Conservation (phyloP, 1,140 invertebrate genomes). For the Zaprionus ghesquierei region DNA sequence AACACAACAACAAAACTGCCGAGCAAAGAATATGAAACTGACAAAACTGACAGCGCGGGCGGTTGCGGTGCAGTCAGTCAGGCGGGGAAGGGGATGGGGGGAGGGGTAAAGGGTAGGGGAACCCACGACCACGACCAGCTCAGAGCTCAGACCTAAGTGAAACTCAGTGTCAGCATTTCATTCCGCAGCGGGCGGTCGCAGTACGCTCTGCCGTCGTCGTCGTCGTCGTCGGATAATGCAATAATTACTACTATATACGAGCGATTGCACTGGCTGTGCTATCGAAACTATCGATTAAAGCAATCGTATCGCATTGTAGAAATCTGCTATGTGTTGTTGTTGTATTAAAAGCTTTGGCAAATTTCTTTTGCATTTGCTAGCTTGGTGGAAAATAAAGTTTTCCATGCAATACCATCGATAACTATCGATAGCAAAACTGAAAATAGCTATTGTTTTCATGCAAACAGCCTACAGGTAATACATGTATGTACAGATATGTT, state of each 20-base stretch:
- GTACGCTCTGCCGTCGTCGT: no score
- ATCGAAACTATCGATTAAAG: neutral
- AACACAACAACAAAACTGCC: slow-evolving; percentile 35
- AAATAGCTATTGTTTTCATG: neutral
- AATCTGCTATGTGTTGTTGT: neutral
- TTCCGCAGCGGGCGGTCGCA: slow-evolving; percentile 30
- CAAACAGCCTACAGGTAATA: neutral
- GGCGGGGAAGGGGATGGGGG: neutral
- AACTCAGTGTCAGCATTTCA: slow-evolving; percentile 41
- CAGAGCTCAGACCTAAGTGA: no score
- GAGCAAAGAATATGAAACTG: slow-evolving; percentile 51
- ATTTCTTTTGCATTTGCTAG: neutral
- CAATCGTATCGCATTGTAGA: neutral
- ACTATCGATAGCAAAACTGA: neutral
- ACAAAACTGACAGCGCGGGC: neutral
- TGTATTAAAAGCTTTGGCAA: neutral
- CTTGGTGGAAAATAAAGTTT: neutral
- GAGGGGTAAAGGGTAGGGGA: neutral
- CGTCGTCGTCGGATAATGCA: neutral
- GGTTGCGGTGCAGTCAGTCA: no score
- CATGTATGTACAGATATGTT: no score
- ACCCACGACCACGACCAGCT: neutral
- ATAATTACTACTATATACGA: slow-evolving; percentile 3
- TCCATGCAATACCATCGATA: neutral
- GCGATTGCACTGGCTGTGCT: neutral